Conservation (phyloP, 2,888 invertebrate species). For the Drosophila meridionalis region DNA sequence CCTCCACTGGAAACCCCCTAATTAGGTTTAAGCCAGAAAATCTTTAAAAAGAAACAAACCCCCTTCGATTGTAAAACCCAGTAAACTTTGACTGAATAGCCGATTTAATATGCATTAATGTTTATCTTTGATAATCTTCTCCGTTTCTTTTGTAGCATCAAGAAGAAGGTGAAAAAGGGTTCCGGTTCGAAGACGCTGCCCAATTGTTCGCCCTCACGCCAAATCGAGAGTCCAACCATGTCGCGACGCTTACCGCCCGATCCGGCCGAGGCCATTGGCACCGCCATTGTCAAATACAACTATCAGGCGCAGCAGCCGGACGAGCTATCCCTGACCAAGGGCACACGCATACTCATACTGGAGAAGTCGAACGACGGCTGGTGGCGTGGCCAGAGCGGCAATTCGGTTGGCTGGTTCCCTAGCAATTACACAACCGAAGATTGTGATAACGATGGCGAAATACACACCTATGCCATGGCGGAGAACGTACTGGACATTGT, state of each 20-base stretch:
- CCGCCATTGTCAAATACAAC: constrained; percentile 97
- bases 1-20: constrained; percentile 14
- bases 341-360: constrained; percentile 96
- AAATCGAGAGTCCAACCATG: constrained; percentile 91
- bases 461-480: constrained; percentile 97
- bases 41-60: not conserved
- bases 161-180: constrained; percentile 93
- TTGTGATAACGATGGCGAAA: constrained; percentile 93
- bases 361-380: constrained; percentile 99
- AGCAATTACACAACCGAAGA: constrained; percentile 99
- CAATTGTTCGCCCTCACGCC: constrained; percentile 93
- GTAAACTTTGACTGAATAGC: not conserved
- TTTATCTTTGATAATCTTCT: constrained; percentile 1
- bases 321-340: constrained; percentile 97
- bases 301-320: constrained; percentile 98
- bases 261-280: constrained; percentile 93
- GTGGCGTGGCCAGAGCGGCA: constrained; percentile 97
- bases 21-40: constrained; percentile 16
- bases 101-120: not conserved
- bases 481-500: constrained; percentile 98
- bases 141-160: constrained; percentile 87
- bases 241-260: constrained; percentile 91
- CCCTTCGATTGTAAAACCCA: not conserved
- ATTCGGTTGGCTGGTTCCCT: constrained; percentile 94
- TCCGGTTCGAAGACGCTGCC: constrained; percentile 95